These are phyloP conservation scores for Sycophila texana DNA, from an alignment of 2,888 invertebrate species.

Conservation along the genomic window DNA sequence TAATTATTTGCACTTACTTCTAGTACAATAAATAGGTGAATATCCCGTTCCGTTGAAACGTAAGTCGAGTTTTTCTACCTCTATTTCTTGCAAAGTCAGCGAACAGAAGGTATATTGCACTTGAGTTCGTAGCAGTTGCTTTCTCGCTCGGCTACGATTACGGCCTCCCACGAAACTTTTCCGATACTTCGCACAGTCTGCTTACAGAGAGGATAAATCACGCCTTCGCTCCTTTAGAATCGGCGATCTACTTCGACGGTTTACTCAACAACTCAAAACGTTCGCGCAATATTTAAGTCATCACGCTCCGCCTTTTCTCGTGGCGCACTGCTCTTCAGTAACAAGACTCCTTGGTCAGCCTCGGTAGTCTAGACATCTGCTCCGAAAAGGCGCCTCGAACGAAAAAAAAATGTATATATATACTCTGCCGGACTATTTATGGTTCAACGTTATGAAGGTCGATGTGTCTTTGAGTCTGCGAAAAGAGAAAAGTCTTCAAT, in stretches of 20 bases:
- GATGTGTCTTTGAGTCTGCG: neutral
- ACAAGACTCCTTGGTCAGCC: neutral
- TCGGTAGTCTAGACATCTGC: slow-evolving; percentile 28
- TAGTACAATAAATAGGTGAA: no score
- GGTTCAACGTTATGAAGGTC: neutral
- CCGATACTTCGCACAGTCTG: no score
- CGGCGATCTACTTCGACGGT: neutral
- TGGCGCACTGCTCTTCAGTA: slow-evolving; percentile 6
- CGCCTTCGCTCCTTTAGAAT: neutral
- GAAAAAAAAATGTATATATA: neutral
- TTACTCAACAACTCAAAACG: slow-evolving; percentile 12
- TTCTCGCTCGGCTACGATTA: no score
- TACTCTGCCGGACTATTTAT: neutral
- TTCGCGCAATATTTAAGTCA: slow-evolving; percentile 46
- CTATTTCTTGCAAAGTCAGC: no score
- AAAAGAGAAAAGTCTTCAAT: neutral
- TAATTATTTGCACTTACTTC: no score
- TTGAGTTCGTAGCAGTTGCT: no score
- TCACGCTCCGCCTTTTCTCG: slow-evolving; percentile 26
- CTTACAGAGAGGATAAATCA: no score
- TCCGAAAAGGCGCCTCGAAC: neutral
- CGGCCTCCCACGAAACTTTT: no score
- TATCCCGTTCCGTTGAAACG: no score
- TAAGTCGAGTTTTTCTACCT: no score
- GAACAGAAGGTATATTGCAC: no score